Conservation (phyloP, 2,888 invertebrate species). For the Macrophya annulata region DNA sequence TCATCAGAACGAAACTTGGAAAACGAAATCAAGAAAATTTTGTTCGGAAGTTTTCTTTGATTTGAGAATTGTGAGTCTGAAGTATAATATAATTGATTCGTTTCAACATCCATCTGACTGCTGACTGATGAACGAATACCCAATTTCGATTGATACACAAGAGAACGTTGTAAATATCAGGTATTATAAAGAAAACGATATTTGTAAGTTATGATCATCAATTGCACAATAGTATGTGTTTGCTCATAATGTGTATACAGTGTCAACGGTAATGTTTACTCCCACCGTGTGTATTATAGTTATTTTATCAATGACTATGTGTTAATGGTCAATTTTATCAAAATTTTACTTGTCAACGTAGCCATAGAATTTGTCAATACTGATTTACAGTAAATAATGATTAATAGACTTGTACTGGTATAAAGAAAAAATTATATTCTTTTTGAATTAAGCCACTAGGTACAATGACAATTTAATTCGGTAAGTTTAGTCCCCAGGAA, state of each 20-base stretch:
- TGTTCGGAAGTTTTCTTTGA: not conserved
- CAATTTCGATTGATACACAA: not conserved
- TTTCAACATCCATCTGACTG: too few species aligned
- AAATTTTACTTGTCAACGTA: not conserved
- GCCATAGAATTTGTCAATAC: not conserved
- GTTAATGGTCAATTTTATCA: not conserved
- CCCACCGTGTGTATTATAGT: not conserved
- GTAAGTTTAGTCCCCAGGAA: too few species aligned
- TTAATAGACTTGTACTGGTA: not conserved
- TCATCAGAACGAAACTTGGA: not conserved
- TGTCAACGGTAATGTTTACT: not conserved
- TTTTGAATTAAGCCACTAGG: not conserved
- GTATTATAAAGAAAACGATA: not conserved
- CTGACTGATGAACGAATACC: not conserved
- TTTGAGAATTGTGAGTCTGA: too few species aligned
- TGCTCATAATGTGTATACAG: not conserved
- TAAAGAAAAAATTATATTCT: not conserved
- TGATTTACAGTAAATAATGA: not conserved
- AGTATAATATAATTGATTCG: too few species aligned
- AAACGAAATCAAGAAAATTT: not conserved
- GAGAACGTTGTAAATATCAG: not conserved
- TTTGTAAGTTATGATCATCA: not conserved
- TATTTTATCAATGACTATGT: not conserved
- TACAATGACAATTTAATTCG: too few species aligned
- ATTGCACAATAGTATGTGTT: not conserved